Evolutionary conservation across 2,113 vertebrate genomes (phyloP), one percentile per base, ranked within the genome.

Genomic region (Taurulus bubalis): DNA sequence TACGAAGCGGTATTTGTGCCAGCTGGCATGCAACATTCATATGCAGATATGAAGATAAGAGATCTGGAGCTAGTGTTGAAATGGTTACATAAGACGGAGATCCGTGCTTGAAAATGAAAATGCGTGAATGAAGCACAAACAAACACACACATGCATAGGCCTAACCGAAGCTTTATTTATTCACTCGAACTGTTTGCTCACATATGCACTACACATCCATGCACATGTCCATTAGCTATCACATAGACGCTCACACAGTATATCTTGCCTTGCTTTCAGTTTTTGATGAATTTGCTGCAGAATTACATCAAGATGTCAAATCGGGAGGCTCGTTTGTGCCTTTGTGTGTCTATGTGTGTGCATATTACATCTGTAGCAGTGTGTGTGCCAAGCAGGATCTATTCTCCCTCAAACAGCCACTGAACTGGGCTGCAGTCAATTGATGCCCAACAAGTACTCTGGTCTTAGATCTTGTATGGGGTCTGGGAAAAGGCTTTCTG

Each of bases 11-110:
- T 87, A 24, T 87, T 85, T 89, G 78, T 89, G 90, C 87, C 90
- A 93, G 90, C 89, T 93, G 91, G 89, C 89, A 81, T 87, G 77
- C 74, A 87, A 83, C 75, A 84, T 87, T 85, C 77, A 83, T 74
- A 83, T 73, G 83, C 81, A 89, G 84, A 92, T 90, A 87, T 81
- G 79, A 87, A 73, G 85, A 91, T 85, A 83, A 84, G 75, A 82
- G 75, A 78, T 82, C 7, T 32, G 36, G 53, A 86, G 83, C 83
- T 55, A 10, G 82, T 77, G 82, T 84, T 89, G 71, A 80, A 87
- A 91, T 84, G 38, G 84, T 91, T 92, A 90, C 66, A 34, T 93
- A 93, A 93, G 76, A 81, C 0, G 6, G 59, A 60, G 75, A 87
- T 67, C 68, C 53, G 20, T 11, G 64, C 67, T 51, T 64, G 68